A percentile compares a stretch with the other conserved stretches of the same genome.
phyloP scores from a whole-genome alignment of 2,888 invertebrate genomes.

The Gymnosoma rotundatum region DNA sequence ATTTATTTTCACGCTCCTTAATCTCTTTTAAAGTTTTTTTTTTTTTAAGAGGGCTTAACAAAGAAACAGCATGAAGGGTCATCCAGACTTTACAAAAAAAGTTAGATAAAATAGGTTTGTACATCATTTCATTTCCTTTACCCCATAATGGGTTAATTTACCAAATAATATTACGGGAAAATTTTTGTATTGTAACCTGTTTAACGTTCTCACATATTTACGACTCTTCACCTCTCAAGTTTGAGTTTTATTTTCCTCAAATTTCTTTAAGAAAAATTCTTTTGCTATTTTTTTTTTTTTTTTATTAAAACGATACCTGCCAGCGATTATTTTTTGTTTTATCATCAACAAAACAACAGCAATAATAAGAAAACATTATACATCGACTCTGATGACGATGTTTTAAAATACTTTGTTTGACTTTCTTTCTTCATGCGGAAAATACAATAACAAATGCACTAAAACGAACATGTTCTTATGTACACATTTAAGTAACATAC shows the following conservation, averaged over 20 bases:
- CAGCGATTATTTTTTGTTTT: conserved; percentile 67
- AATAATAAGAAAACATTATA: conserved; percentile 53
- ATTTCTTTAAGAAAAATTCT: conserved; percentile 50
- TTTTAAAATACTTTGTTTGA: conserved; percentile 67
- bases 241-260: conserved; percentile 50
- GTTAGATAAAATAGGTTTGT: no score
- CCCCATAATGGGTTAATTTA: conserved; percentile 38
- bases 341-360: conserved; percentile 64
- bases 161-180: conserved; percentile 31
- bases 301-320: conserved; percentile 52
- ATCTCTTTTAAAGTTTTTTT: no score
- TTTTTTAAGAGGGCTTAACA: no score
- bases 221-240: conserved; percentile 19
- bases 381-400: conserved; percentile 55
- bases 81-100: no score
- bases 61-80: no score
- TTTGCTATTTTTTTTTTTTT: conserved; percentile 5
- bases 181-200: conserved; percentile 61
- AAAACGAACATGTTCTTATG: conserved; percentile 18
- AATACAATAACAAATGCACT: conserved; percentile 62
- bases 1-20: no score
- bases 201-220: conserved; percentile 61
- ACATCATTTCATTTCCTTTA: no score
- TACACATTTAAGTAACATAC: not conserved
- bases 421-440: conserved; percentile 71